Conservation (phyloP, 1,140 invertebrate species). For the Apocrypta bakeri region DNA sequence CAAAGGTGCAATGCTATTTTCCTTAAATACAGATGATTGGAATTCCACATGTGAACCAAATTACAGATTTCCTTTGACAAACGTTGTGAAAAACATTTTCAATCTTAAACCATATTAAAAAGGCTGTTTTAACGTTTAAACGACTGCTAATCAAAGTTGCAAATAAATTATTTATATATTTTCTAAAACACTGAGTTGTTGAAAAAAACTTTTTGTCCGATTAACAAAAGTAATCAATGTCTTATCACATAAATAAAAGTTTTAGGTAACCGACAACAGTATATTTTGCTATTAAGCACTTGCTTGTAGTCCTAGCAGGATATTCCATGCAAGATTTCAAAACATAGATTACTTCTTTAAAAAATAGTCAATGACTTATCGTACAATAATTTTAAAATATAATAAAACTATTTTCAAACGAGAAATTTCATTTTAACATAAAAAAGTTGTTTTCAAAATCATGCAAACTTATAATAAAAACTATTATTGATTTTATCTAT, state of each 20-base stretch:
- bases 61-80: conserved; percentile 66
- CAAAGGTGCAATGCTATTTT: conserved; percentile 85
- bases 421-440: conserved; percentile 18
- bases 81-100: conserved; percentile 52
- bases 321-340: conserved; percentile 43
- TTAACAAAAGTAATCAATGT: conserved; percentile 22
- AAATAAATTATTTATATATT: conserved; percentile 48
- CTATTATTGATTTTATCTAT: conserved; percentile 49
- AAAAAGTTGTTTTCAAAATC: conserved; percentile 36
- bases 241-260: conserved; percentile 40
- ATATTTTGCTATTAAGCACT: conserved; percentile 42
- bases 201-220: conserved; percentile 16
- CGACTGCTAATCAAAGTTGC: conserved; percentile 39
- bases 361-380: conserved; percentile 29
- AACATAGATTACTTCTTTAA: conserved; percentile 4
- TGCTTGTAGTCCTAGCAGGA: conserved; percentile 24
- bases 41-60: conserved; percentile 67
- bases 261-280: conserved; percentile 44
- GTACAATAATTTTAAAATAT: conserved; percentile 14
- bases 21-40: conserved; percentile 84
- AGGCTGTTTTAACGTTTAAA: conserved; percentile 11
- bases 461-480: conserved; percentile 42
- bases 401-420: conserved; percentile 2
- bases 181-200: conserved; percentile 23
- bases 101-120: conserved; percentile 26